These are phyloP conservation scores for Zaprionus tsacasi DNA, from an alignment of 1,140 invertebrate genomes.

Conservation along the genomic window DNA sequence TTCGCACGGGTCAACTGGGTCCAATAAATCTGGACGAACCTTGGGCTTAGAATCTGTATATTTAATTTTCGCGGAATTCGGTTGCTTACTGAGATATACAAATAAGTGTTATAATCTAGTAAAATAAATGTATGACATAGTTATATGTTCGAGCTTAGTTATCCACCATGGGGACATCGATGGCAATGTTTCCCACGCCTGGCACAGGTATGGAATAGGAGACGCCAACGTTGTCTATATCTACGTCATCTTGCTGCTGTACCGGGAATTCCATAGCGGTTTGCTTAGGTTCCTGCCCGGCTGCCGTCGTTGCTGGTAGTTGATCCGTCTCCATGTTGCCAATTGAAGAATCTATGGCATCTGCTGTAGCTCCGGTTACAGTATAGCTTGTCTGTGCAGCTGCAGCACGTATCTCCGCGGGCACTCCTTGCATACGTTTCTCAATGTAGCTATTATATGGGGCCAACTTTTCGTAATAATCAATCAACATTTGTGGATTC, in stretches of 20 bases:
- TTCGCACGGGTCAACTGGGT: slow-evolving; percentile 89
- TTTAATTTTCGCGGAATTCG: not conserved
- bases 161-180: slow-evolving; percentile 76
- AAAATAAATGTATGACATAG: slow-evolving; percentile 6
- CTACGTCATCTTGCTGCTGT: slow-evolving; percentile 18
- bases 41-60: slow-evolving; percentile 13
- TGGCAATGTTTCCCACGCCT: slow-evolving; percentile 74
- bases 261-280: slow-evolving; percentile 43
- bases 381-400: slow-evolving; percentile 54
- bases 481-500: slow-evolving; percentile 73
- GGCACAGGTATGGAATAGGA: slow-evolving; percentile 79
- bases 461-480: slow-evolving; percentile 77
- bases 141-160: slow-evolving; percentile 28
- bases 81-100: slow-evolving; percentile 4
- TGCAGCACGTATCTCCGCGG: slow-evolving; percentile 57
- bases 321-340: slow-evolving; percentile 27
- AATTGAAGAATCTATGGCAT: slow-evolving; percentile 27
- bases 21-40: slow-evolving; percentile 87
- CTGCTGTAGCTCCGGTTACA: slow-evolving; percentile 14
- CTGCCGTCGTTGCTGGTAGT: not conserved
- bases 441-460: slow-evolving; percentile 65
- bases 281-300: slow-evolving; percentile 31
- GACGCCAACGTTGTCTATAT: slow-evolving; percentile 59
- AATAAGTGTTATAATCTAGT: slow-evolving; percentile 8
- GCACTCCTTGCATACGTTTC: slow-evolving; percentile 68